A percentile compares a stretch with the other conserved stretches of the same genome.
Conservation (phyloP, 2,113 vertebrate genomes). For the Neodon shergylaensis region DNA sequence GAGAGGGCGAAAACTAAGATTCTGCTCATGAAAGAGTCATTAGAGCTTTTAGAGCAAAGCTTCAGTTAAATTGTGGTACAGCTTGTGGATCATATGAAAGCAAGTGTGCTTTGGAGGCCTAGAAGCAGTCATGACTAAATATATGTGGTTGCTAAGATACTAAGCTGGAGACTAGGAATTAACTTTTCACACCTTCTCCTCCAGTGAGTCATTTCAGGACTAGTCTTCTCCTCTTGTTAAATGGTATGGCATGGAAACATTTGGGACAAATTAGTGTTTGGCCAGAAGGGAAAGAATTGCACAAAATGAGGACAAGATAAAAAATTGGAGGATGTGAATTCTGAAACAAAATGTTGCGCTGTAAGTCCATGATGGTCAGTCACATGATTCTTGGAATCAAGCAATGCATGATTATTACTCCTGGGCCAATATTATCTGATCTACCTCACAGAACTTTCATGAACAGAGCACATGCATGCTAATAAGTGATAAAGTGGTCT, state of each 20-base stretch:
- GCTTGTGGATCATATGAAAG: constrained; percentile 36
- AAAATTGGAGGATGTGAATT: constrained; percentile 22
- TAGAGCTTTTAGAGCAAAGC: constrained; percentile 52
- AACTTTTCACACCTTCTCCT: constrained; percentile 71
- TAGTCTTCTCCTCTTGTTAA: constrained; percentile 63
- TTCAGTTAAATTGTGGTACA: constrained; percentile 56
- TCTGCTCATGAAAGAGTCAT: constrained; percentile 52
- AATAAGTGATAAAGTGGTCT: constrained; percentile 30
- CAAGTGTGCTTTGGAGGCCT: constrained; percentile 7
- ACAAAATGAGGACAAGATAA: constrained; percentile 27
- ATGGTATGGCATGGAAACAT: constrained; percentile 41
- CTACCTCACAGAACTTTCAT: constrained; percentile 54
- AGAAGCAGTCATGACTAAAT: constrained; percentile 70
- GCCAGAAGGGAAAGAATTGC: constrained; percentile 47
- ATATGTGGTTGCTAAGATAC: constrained; percentile 79
- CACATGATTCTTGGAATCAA: constrained; percentile 10
- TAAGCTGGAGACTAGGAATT: constrained; percentile 53
- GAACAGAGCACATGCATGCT: neutral
- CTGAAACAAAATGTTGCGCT: constrained; percentile 43
- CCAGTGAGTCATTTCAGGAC: constrained; percentile 72
- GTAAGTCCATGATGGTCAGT: neutral
- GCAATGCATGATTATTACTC: neutral
- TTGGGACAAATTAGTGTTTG: constrained; percentile 56
- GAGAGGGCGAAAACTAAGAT: constrained; percentile 61
- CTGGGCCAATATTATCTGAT: neutral